Evolutionary conservation across 2,888 invertebrate genomes (phyloP), one percentile per base, ranked within the genome.

Genomic region (Eristalis tenax): DNA sequence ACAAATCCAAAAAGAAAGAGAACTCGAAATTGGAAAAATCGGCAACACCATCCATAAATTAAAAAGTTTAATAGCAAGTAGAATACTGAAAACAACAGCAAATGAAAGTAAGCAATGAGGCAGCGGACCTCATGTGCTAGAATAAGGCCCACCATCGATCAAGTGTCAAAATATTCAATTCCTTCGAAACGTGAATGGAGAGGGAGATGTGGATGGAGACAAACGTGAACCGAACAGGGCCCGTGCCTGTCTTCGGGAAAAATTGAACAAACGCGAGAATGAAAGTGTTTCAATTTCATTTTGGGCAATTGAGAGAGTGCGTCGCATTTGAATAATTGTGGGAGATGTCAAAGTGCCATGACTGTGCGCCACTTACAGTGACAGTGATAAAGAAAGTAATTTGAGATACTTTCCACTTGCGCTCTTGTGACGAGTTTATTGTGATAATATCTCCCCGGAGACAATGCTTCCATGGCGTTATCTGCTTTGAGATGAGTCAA

Each of bases 331-430:
- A 87, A 83, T 87, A 87, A 83, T 87, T 87, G 83, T 15, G 38
- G 26, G 79, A 50, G 63, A 83, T 87, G 87, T 87, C 76, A 83
- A 71, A 10, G 78, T 68, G 66, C 64, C 59, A 81, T 15, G 69
- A 63, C 69, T 77, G 73, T 85, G 76, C 57, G 77, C 85, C 77
- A 87, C 87, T 87, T 76, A 83, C 88, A 75, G 70, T 84, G 88
- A 84, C 88, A 88, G 80, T 88, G 88, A 88, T 88, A 88, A 84
- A 88, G 88, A 84, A 88, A 88, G 88, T 88, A 88, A 88, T 88
- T 84, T 88, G 88, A 88, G 88, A 88, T 84, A 56, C 83, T 80
- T 87, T 87, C 73, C 76, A 87, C 87, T 83, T 76, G 79, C 65
- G 87, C 79, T 74, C 80, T 74, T 73, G 61, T 80, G 73, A 61